Conservation (phyloP, 2,113 vertebrate genomes). For the Alethe castanea region DNA sequence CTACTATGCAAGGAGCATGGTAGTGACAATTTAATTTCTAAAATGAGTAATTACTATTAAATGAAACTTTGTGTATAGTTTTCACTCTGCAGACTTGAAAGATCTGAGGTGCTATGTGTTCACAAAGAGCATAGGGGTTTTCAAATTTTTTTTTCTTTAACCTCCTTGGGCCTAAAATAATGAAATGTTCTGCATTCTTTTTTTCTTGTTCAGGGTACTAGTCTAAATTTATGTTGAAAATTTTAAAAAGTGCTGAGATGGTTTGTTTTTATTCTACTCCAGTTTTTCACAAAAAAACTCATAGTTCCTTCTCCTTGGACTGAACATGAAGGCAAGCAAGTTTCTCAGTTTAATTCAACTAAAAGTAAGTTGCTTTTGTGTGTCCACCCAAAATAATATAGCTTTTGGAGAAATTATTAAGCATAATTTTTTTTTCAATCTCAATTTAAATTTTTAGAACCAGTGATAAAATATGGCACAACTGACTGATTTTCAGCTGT, state of each 20-base stretch:
- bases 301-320: constrained; percentile 97
- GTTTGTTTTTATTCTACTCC: background rate
- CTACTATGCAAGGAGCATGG: background rate
- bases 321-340: constrained; percentile 78
- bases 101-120: background rate
- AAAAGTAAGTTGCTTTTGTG: constrained; percentile 77
- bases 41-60: background rate
- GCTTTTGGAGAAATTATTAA: background rate
- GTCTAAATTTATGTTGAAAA: background rate
- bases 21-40: background rate
- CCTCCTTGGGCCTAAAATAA: background rate
- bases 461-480: background rate
- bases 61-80: background rate
- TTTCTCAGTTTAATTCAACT: constrained; percentile 68
- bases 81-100: background rate
- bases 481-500: background rate
- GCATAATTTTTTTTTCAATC: background rate
- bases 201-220: background rate
- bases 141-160: background rate
- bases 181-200: background rate
- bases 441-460: background rate
- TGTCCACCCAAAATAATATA: background rate
- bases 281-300: constrained; percentile 95
- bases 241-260: background rate
- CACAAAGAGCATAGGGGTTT: background rate